Conservation (phyloP, 2,113 vertebrate genomes). For the Eidolon helvum region DNA sequence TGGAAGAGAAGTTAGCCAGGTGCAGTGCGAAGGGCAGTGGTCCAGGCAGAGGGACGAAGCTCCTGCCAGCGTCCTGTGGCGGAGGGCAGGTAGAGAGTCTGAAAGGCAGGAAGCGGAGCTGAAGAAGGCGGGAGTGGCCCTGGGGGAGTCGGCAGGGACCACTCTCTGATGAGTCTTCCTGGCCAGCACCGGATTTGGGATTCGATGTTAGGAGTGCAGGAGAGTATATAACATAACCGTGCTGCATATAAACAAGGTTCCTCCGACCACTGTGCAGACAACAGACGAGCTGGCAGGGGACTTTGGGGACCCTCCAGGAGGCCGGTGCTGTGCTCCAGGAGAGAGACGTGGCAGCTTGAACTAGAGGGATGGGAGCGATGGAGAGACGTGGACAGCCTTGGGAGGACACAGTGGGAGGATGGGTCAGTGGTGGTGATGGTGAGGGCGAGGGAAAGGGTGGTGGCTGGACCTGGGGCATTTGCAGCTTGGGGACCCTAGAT, state of each 20-base stretch:
- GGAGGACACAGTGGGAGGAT: fast-evolving
- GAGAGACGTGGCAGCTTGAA: neutral
- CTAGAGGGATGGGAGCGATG: fast-evolving
- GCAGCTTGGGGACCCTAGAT: neutral
- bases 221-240: fast-evolving
- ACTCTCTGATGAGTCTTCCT: neutral
- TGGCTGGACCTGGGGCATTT: neutral
- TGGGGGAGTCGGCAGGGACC: neutral
- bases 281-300: neutral
- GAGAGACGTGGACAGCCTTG: neutral
- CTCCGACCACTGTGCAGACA: neutral
- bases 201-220: neutral
- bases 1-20: neutral
- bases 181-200: neutral
- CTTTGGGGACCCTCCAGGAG: neutral
- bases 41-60: neutral
- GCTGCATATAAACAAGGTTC: neutral
- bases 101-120: neutral
- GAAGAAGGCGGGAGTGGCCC: fast-evolving
- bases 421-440: fast-evolving
- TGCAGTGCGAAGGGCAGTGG: fast-evolving
- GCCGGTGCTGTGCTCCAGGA: neutral
- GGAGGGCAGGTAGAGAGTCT: neutral
- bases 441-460: neutral
- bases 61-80: neutral